Evolutionary conservation across 1,140 invertebrate species (phyloP).

Genomic region (Trichonephila clavata): DNA sequence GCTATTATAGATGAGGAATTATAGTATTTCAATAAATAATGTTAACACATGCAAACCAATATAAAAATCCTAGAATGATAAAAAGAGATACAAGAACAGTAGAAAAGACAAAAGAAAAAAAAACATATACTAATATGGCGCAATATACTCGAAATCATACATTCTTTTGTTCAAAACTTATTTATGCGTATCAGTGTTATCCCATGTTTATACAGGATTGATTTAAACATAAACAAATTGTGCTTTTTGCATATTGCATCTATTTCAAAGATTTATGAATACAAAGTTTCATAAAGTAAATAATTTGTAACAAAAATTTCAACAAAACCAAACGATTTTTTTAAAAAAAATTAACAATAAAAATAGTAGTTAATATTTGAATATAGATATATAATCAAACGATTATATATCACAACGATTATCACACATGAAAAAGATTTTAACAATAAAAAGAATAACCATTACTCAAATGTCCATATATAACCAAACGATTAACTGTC

Average conservation of each 20-base stretch:
- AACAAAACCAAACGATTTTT: too few relatives aligned
- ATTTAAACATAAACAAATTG: neutral
- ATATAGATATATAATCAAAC: too few relatives aligned
- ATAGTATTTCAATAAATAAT: conserved; percentile 12
- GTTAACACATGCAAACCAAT: neutral
- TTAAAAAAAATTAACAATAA: too few relatives aligned
- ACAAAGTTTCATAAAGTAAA: too few relatives aligned
- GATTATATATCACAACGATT: too few relatives aligned
- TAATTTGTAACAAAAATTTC: too few relatives aligned
- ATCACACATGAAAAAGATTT: too few relatives aligned
- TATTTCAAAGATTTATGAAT: neutral
- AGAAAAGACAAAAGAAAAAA: neutral
- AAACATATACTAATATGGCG: neutral
- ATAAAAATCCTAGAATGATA: neutral
- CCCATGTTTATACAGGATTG: neutral
- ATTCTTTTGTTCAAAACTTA: neutral
- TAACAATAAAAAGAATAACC: too few relatives aligned
- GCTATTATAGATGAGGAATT: too few relatives aligned
- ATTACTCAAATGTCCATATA: too few relatives aligned
- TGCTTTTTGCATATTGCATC: neutral
- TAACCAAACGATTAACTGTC: too few relatives aligned
- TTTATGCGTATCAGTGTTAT: neutral
- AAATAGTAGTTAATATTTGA: too few relatives aligned
- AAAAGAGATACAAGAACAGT: neutral
- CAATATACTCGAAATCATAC: neutral